Base-by-base conservation (phyloP, 2,113 vertebrate genomes). In the Andinoacara biseriatus region DNA sequence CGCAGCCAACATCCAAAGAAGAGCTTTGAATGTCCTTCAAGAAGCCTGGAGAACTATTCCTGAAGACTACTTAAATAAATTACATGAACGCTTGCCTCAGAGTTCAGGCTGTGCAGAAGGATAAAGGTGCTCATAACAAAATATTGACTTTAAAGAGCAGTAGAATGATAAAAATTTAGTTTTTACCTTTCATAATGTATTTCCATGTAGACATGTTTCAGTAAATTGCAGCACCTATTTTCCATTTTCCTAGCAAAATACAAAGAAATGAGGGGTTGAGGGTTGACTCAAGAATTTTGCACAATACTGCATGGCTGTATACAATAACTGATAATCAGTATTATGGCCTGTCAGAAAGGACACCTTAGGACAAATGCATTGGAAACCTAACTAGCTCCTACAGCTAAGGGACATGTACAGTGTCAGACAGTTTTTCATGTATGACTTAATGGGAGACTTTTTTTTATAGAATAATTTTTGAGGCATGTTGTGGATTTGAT, bases 201-300 rank as follows among this genome's bases (percentile, higher is more conserved):
- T 67, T 46, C 14, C 22, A 49, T 29, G 63, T 49, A 1, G 15
- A 15, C 9, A 26, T 26, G 22, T 26, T 67, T 67, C 14, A 26
- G 1, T 46, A 67, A 67, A 67, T 46, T 18, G 14, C 63, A 18
- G 14, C 63, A 46, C 7, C n/a, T 67, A 17, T 67, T 46, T 1
- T 22, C 62, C 38, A 46, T 46, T 67, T 46, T 67, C 2, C 22
- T 26, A 3, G 38, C 22, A 26, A 67, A 67, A 67, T 67, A 67
- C 17, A 67, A 46, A 46, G 63, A 67, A 43, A 67, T 10, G 8
- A 67, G 38, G 17, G 22, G 3, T 31, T 31, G 5, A 5, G 5
- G 33, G 7, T 6, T 0, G 63, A 67, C 8, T 22, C 8, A 5
- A 67, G 22, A 0, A 40, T 11, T 67, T 46, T 67, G 0, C 14